phyloP scores from a whole-genome alignment of 2,888 invertebrate genomes.

The Piscicola geometra region DNA sequence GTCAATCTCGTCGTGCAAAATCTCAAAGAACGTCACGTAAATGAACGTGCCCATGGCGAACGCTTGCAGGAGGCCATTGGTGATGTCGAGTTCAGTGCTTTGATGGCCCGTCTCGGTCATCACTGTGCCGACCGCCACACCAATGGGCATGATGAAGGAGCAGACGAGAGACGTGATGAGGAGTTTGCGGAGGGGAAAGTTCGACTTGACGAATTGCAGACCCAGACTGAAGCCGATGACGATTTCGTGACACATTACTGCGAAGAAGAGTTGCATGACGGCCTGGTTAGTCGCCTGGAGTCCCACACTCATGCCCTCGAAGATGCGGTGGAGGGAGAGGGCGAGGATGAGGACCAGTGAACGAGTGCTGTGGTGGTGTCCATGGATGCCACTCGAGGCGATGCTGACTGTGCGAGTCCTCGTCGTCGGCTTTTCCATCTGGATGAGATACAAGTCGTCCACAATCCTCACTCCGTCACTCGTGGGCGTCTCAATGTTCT shows the following conservation, averaged over 20 bases:
- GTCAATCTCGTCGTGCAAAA: conserved; percentile 66
- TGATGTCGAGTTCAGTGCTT: conserved; percentile 42
- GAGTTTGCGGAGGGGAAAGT: conserved; percentile 36
- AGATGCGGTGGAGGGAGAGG: conserved; percentile 60
- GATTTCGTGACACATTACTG: conserved; percentile 60
- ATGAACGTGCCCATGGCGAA: conserved; percentile 83
- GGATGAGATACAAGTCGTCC: background rate
- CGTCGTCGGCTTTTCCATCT: background rate
- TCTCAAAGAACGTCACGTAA: conserved; percentile 91
- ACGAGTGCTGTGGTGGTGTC: conserved; percentile 45
- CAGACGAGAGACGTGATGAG: conserved; percentile 40
- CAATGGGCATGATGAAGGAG: conserved; percentile 44
- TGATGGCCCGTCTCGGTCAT: conserved; percentile 41
- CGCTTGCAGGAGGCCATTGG: conserved; percentile 63
- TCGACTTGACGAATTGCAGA: conserved; percentile 50
- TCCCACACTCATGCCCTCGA: conserved; percentile 62
- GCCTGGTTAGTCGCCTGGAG: conserved; percentile 52
- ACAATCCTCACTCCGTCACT: background rate
- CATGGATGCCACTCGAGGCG: background rate
- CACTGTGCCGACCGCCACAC: conserved; percentile 42
- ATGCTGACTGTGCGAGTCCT: conserved; percentile 3
- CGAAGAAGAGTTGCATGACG: conserved; percentile 54
- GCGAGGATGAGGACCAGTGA: conserved; percentile 58
- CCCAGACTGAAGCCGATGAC: conserved; percentile 61
- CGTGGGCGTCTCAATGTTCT: background rate